A percentile compares a stretch with the other conserved stretches of the same genome.
Conservation (phyloP, 2,797 vertebrate genomes). For the Tokudaia tokunoshimensis region DNA sequence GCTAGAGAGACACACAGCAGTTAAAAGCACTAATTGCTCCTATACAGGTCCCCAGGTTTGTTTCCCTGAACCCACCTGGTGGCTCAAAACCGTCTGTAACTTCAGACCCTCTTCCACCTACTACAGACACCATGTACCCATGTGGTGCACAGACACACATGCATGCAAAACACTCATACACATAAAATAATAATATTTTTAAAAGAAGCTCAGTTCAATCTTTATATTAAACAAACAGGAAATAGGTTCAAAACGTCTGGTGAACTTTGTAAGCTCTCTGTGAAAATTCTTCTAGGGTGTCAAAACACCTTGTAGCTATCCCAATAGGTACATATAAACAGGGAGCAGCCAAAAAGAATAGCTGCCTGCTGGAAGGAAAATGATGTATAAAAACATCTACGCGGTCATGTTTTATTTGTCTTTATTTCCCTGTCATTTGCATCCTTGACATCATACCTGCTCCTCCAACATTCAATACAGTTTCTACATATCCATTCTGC, state of each 20-base stretch:
- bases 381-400: background rate
- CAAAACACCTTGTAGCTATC: background rate
- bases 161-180: background rate
- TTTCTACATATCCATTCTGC: background rate
- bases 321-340: background rate
- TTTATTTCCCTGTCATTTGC: background rate
- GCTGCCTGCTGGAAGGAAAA: constrained; percentile 10
- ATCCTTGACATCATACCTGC: constrained; percentile 23
- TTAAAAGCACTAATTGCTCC: background rate
- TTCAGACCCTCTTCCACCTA: background rate
- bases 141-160: background rate
- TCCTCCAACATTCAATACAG: constrained; percentile 20
- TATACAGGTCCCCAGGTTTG: background rate
- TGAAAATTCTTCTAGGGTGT: constrained; percentile 1
- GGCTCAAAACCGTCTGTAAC: background rate
- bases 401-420: background rate
- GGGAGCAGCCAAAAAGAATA: background rate
- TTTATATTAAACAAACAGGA: constrained; percentile 24
- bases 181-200: background rate
- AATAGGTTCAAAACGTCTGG: constrained; percentile 21
- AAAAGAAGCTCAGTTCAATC: constrained; percentile 17
- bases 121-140: background rate
- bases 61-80: background rate
- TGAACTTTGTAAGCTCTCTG: background rate
- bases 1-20: background rate